A percentile compares a stretch with the other conserved stretches of the same genome.
Conservation (phyloP, 2,113 vertebrate genomes). For the Gymnobelideus leadbeateri region DNA sequence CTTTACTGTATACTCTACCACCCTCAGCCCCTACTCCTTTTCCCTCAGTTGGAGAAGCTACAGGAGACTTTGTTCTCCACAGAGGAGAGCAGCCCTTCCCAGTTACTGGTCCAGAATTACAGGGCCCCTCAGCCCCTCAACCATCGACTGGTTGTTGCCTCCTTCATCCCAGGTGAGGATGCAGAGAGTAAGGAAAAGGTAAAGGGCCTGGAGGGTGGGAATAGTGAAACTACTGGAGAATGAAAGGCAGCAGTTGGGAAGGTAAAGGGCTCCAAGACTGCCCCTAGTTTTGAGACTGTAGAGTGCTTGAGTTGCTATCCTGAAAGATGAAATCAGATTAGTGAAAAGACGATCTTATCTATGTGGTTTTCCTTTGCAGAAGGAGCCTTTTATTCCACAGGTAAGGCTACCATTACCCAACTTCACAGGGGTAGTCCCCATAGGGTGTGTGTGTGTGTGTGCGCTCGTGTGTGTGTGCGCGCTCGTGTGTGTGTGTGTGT, state of each 20-base stretch:
- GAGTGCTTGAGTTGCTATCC: neutral
- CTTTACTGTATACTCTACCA: neutral
- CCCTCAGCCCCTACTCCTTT: neutral
- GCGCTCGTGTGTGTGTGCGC: too few species aligned
- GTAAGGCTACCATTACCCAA: conserved; percentile 47
- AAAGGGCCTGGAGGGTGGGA: neutral
- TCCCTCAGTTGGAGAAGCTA: conserved; percentile 82
- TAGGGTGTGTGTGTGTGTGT: too few species aligned
- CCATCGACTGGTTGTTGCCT: conserved; percentile 74
- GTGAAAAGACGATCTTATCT: conserved; percentile 32
- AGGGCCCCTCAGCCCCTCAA: conserved; percentile 81
- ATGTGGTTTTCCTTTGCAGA: conserved; percentile 60
- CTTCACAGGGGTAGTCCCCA: too few species aligned
- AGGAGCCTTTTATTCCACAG: conserved; percentile 62
- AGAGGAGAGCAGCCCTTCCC: fast-evolving
- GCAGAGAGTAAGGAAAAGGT: neutral
- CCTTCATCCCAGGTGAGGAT: conserved; percentile 78
- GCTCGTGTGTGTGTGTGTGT: too few species aligned
- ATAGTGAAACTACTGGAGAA: neutral
- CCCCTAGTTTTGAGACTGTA: neutral
- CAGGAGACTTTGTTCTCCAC: conserved; percentile 79
- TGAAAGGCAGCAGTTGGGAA: neutral
- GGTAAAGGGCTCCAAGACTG: neutral
- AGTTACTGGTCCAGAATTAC: conserved; percentile 79
- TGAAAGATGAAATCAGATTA: neutral